phyloP scores from a whole-genome alignment of 2,888 invertebrate species.

The Callyntrura guangdongensis region DNA sequence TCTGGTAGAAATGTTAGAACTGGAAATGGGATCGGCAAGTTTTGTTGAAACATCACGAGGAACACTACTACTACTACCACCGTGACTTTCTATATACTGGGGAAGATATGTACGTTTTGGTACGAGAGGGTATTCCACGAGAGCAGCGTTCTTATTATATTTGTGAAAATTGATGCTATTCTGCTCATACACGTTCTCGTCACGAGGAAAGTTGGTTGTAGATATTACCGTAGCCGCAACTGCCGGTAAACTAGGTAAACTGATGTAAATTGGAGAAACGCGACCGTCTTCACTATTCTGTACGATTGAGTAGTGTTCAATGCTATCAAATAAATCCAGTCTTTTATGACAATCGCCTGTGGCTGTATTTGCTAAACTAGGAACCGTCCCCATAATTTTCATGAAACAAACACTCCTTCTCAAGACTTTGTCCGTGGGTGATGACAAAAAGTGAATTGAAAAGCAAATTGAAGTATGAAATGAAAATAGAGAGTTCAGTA shows the following conservation, averaged over 20 bases:
- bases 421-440: not conserved
- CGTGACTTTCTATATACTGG: constrained; percentile 1
- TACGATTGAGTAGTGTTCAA: constrained; percentile 47
- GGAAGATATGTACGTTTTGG: constrained; percentile 28
- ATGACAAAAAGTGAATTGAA: not conserved
- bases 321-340: constrained; percentile 54
- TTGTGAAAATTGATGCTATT: constrained; percentile 2
- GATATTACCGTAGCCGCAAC: not conserved
- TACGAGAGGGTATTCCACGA: constrained; percentile 29
- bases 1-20: constrained; percentile 43
- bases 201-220: constrained; percentile 45
- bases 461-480: not conserved
- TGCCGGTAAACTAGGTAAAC: constrained; percentile 59
- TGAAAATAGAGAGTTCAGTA: not conserved
- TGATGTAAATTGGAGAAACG: constrained; percentile 53
- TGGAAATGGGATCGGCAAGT: constrained; percentile 45
- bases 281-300: constrained; percentile 40
- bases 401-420: not conserved
- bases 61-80: constrained; percentile 40
- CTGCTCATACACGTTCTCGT: constrained; percentile 9
- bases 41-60: constrained; percentile 60
- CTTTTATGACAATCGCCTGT: constrained; percentile 38
- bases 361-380: constrained; percentile 48
- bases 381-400: constrained; percentile 63
- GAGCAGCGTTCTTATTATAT: not conserved